phyloP scores from a whole-genome alignment of 2,888 invertebrate genomes.

The Lydus trimaculatus region DNA sequence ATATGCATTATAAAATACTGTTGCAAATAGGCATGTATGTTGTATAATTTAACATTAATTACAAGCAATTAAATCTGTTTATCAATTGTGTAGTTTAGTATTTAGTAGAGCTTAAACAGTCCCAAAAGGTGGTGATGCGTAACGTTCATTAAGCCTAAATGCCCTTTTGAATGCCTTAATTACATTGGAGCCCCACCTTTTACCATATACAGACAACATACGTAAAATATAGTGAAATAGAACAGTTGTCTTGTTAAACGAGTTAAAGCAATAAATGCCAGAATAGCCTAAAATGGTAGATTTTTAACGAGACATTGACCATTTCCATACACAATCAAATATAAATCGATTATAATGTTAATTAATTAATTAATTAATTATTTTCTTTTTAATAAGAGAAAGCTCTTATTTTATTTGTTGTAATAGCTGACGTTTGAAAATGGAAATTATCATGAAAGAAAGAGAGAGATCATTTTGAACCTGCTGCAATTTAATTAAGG shows the following conservation, averaged over 20 bases:
- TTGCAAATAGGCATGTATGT: slow-evolving; percentile 6
- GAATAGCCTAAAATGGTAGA: slow-evolving; percentile 23
- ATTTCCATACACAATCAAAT: background rate
- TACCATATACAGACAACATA: slow-evolving; percentile 22
- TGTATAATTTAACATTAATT: slow-evolving; percentile 29
- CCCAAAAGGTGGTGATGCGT: slow-evolving; percentile 40
- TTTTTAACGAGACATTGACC: background rate
- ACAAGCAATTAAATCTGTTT: slow-evolving; percentile 25
- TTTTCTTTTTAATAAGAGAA: no score
- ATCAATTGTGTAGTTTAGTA: slow-evolving; percentile 29
- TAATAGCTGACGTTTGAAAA: slow-evolving; percentile 21
- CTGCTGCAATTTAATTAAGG: slow-evolving; percentile 49
- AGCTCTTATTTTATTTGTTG: slow-evolving; percentile 19
- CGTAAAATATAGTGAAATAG: slow-evolving; percentile 21
- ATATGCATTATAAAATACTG: slow-evolving; percentile 16
- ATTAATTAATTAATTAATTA: background rate
- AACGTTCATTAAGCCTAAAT: slow-evolving; percentile 42
- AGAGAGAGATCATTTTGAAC: slow-evolving; percentile 26
- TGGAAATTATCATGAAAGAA: slow-evolving; percentile 29
- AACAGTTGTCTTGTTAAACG: slow-evolving; percentile 33
- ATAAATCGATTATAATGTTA: no score
- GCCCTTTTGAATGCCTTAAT: slow-evolving; percentile 37
- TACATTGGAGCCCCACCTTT: slow-evolving; percentile 25
- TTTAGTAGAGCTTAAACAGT: slow-evolving; percentile 27
- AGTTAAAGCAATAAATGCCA: slow-evolving; percentile 34